Conservation (phyloP, 2,113 vertebrate species). For the Panthera tigris region DNA sequence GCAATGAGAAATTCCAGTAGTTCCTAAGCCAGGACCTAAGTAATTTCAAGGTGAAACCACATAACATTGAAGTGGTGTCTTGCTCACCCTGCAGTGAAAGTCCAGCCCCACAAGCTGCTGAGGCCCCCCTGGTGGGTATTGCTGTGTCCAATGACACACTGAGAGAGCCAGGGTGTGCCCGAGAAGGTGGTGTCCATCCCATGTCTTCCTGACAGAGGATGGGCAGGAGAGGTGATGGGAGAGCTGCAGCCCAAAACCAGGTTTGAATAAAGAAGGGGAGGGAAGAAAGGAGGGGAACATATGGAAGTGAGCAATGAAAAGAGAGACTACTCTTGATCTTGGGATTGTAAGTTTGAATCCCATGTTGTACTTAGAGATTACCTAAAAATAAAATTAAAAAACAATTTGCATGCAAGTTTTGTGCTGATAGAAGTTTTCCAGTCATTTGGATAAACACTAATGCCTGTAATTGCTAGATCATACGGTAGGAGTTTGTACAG, state of each 20-base stretch:
- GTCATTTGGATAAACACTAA: background rate
- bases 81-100: background rate
- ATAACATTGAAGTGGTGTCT: background rate
- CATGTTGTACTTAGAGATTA: background rate
- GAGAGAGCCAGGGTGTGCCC: background rate
- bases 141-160: background rate
- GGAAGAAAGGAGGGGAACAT: background rate
- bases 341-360: background rate
- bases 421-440: background rate
- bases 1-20: background rate
- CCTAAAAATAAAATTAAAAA: background rate
- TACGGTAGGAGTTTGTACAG: background rate
- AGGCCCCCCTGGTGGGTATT: background rate
- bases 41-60: background rate
- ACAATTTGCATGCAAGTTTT: background rate
- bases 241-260: accelerated
- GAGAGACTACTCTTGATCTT: background rate
- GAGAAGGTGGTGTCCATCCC: background rate
- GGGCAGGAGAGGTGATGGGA: background rate
- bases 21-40: background rate
- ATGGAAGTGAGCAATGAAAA: background rate
- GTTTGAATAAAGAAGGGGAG: background rate
- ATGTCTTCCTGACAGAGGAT: background rate
- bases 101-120: background rate
- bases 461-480: too few relatives aligned